Base-by-base conservation (phyloP, 2,888 invertebrate genomes). In the Melieria picta region DNA sequence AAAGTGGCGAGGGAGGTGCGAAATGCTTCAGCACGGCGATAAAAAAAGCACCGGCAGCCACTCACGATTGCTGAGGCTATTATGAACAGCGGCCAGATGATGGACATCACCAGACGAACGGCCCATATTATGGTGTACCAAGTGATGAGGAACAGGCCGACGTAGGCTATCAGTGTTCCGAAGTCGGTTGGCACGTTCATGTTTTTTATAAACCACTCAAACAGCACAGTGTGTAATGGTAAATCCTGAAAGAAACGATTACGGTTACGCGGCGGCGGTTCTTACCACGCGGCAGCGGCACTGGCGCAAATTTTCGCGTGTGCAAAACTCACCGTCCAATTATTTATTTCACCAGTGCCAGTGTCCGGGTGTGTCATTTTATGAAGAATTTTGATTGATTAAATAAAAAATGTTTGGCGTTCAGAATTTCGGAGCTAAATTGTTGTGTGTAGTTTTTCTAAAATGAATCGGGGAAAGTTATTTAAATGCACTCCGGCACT, bases 51-150 rank as follows among this genome's bases (percentile, higher is more conserved):
- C 58, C n/a, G 16, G 10, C 13, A 11, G n/a, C 4, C 48, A 77
- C 79, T 77, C 76, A 79, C 79, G 62, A 81, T 61, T 7, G 76
- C 82, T 5, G 74, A 63, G 42, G 76, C 68, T 47, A 79, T 75
- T 5, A 82, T 46, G 13, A 83, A 72, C 30, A 81, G 62, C 42
- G 82, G 83, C 80, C 80, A 80, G n/a, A 83, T 74, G 5, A 84
- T 75, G 3, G 78, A 78, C n/a, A 84, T 13, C 50, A 83, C 9
- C 13, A 80, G 74, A 7, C 80, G 80, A 4, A 77, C 62, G 4
- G 75, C 47, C 75, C 78, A 82, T 2, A 81, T 42, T 3, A 83
- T 13, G 9, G 75, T 65, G 69, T 80, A 83, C 81, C 82, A 85
- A 0, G 77, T 75, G n/a, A 81, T 57, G 1, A 82, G 13, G 4